phyloP scores from a whole-genome alignment of 2,888 invertebrate genomes.

The Drosophila mayaguana region DNA sequence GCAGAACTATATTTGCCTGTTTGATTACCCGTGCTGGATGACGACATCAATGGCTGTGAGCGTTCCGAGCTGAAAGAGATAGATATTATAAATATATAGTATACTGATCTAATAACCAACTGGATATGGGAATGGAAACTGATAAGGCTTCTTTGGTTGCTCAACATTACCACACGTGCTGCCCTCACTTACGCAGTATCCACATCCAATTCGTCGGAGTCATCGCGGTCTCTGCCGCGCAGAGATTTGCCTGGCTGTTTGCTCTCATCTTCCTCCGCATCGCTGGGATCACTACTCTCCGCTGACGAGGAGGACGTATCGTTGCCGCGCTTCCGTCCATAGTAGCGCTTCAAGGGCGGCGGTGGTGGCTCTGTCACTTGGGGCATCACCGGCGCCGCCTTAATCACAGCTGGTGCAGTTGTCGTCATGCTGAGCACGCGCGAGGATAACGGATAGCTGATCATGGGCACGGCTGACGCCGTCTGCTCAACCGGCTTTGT shows the following conservation, averaged over 20 bases:
- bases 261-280: conserved; percentile 56
- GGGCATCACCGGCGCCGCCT: conserved; percentile 37
- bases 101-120: not conserved
- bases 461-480: conserved; percentile 54
- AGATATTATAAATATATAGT: not conserved
- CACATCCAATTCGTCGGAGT: conserved; percentile 81
- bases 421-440: conserved; percentile 49
- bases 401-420: conserved; percentile 31
- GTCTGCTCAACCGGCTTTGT: conserved; percentile 12
- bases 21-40: conserved; percentile 83
- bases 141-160: conserved; percentile 32
- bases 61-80: conserved; percentile 78
- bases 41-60: conserved; percentile 85
- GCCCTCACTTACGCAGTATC: conserved; percentile 83
- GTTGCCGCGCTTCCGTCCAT: conserved; percentile 87
- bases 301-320: conserved; percentile 85
- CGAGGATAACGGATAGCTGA: conserved; percentile 74
- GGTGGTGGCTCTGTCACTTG: conserved; percentile 82
- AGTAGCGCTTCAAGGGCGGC: conserved; percentile 86
- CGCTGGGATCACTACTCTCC: conserved; percentile 70
- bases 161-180: conserved; percentile 77
- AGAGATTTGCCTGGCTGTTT: conserved; percentile 42
- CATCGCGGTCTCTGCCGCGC: conserved; percentile 74
- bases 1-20: conserved; percentile 85
- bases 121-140: conserved; percentile 5